Evolutionary conservation across 2,113 vertebrate species (phyloP), one percentile per base, ranked within the genome.

Genomic region (Festucalex cinctus): DNA sequence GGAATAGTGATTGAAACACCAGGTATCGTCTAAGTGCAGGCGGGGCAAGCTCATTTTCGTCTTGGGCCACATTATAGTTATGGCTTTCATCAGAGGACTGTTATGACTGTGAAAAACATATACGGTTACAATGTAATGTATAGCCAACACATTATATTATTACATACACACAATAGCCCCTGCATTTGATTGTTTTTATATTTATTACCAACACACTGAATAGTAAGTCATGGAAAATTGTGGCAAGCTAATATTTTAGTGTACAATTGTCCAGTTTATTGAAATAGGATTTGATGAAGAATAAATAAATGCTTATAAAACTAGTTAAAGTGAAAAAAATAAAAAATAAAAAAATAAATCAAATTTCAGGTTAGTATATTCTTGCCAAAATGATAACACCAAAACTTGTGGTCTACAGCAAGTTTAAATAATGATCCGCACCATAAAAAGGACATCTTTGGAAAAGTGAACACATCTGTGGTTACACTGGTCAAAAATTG

Each of bases 401-500:
- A 17, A 46, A 32, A 17, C 43, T 2, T 49, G 44, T 46, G 44
- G 44, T 46, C 44, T 5, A 19, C 39, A 41, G 39, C 9, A 41
- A 46, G 5, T 19, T 17, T 19, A 16, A 19, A 19, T 41, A 41
- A 41, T 41, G 6, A 7, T 7, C 37, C 9, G 39, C 39, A 12
- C 39, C 39, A 41, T 13, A 24, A 2, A 57, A 32, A 7, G 6
- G 24, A 17, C 13, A 57, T 57, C 0, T 17, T 32, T 32, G 26
- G 6, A 8, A 57, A 32, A 24, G 51, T 26, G 4, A 54, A 9
- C 9, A 16, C 19, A 60, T 24, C 9, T 5, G 14, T 22, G 20
- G 12, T 41, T n/a, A 22, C 2, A 64, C 70, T 10, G 60, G 65
- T 19, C 69, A 74, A 19, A 73, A 57, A 71, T 39, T 75, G 20